These are phyloP conservation scores for Ceramica pisi DNA, from an alignment of 2,888 invertebrate species.

Conservation along the genomic window DNA sequence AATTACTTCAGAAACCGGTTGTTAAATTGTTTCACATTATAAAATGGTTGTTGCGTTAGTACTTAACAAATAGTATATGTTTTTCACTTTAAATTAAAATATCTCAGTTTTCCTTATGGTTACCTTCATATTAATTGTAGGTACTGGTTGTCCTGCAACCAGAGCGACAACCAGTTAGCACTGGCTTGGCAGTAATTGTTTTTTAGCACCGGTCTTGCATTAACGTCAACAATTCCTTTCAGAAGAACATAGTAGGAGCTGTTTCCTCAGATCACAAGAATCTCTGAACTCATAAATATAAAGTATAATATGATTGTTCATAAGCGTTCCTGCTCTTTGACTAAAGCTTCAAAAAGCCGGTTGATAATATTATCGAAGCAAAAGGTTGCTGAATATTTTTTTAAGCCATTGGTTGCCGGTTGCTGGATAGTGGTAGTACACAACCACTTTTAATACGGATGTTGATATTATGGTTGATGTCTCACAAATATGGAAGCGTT, in stretches of 20 bases:
- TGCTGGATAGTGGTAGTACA: constrained; percentile 2
- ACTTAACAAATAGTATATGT: background rate
- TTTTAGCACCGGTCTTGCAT: constrained; percentile 17
- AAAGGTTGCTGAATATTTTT: background rate
- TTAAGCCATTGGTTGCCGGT: constrained; percentile 16
- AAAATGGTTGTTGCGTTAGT: background rate
- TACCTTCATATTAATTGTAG: background rate
- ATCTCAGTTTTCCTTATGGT: constrained; percentile 16
- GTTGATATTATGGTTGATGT: background rate
- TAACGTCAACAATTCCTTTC: background rate
- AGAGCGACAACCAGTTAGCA: background rate
- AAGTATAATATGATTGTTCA: background rate
- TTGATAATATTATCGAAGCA: background rate
- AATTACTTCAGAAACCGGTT: background rate
- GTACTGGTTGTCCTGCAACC: constrained; percentile 15
- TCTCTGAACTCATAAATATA: background rate
- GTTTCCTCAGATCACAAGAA: background rate
- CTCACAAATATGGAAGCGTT: background rate
- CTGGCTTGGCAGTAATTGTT: background rate
- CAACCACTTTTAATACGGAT: background rate
- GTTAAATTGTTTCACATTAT: background rate
- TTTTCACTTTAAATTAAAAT: constrained; percentile 24
- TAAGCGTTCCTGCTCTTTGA: background rate
- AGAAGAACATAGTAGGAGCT: background rate
- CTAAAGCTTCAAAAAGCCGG: background rate